Evolutionary conservation across 2,797 vertebrate genomes (phyloP).

Genomic region (Etheostoma nigrum): DNA sequence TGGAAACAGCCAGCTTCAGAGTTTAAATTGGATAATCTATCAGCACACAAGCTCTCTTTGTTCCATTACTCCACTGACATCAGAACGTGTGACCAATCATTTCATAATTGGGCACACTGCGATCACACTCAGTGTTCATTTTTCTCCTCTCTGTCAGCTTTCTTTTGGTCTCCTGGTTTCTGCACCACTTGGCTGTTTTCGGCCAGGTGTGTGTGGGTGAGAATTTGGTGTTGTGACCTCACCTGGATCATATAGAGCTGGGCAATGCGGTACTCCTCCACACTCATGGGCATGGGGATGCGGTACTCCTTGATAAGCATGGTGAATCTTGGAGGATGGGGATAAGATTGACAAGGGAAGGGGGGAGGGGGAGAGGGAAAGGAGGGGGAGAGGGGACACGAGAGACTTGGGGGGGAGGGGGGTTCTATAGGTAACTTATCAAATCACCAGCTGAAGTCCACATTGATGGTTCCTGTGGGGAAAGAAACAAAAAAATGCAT

Average conservation of each 20-base stretch:
- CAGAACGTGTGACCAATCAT: constrained; percentile 61
- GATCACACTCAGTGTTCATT: not conserved
- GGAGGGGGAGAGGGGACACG: constrained; percentile 52
- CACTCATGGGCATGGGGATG: constrained; percentile 97
- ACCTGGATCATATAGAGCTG: constrained; percentile 99
- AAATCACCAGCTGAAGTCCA: constrained; percentile 80
- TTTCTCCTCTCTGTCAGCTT: not conserved
- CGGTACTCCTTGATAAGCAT: constrained; percentile 99
- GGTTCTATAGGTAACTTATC: constrained; percentile 79
- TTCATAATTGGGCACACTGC: constrained; percentile 50
- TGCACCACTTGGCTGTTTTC: not conserved
- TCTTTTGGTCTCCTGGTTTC: not conserved
- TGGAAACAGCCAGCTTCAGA: constrained; percentile 49
- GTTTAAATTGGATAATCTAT: constrained; percentile 73
- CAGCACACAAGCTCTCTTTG: constrained; percentile 72
- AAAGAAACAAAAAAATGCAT: constrained; percentile 26
- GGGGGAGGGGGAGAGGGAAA: constrained; percentile 42
- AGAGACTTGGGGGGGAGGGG: constrained; percentile 17
- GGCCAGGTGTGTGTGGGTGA: constrained; percentile 1
- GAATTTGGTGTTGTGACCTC: constrained; percentile 55
- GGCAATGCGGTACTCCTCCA: constrained; percentile 98
- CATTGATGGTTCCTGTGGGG: constrained; percentile 87
- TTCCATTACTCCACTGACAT: constrained; percentile 46
- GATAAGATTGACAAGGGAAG: constrained; percentile 59
- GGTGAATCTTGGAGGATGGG: constrained; percentile 75